A percentile compares a stretch with the other conserved stretches of the same genome.
Conservation (phyloP, 2,113 vertebrate genomes). For the Ceuthmochares aereus region DNA sequence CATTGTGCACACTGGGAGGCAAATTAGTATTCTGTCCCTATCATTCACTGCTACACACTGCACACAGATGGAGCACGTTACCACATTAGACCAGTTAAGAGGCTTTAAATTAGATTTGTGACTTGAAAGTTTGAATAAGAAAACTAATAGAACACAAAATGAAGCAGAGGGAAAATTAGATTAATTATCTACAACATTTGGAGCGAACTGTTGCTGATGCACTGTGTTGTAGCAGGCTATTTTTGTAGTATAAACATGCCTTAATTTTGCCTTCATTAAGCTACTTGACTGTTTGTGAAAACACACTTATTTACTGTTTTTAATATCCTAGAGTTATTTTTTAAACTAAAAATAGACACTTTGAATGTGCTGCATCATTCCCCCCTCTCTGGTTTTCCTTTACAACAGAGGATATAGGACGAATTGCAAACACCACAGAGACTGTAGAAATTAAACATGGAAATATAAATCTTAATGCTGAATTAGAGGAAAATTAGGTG, state of each 20-base stretch:
- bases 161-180: conserved; percentile 76
- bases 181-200: conserved; percentile 81
- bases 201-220: conserved; percentile 62
- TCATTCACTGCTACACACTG: conserved; percentile 65
- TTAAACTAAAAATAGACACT: conserved; percentile 27
- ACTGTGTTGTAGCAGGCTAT: conserved; percentile 46
- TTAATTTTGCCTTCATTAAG: conserved; percentile 34
- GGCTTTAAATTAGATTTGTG: conserved; percentile 85
- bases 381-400: not conserved
- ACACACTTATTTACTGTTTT: conserved; percentile 42
- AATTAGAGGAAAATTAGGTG: not conserved
- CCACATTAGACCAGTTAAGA: conserved; percentile 79
- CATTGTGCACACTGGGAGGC: conserved; percentile 35
- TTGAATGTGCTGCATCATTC: not conserved
- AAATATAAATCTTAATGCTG: not conserved
- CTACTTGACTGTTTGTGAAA: conserved; percentile 27
- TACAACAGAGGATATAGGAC: not conserved
- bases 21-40: conserved; percentile 76
- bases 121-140: conserved; percentile 84
- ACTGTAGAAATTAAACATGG: not conserved
- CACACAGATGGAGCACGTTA: conserved; percentile 76
- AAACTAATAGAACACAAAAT: conserved; percentile 82
- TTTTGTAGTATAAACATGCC: conserved; percentile 45
- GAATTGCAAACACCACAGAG: not conserved
- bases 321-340: conserved; percentile 8